These are phyloP conservation scores for Dendrolimus houi DNA, from an alignment of 2,888 invertebrate genomes.

Conservation along the genomic window DNA sequence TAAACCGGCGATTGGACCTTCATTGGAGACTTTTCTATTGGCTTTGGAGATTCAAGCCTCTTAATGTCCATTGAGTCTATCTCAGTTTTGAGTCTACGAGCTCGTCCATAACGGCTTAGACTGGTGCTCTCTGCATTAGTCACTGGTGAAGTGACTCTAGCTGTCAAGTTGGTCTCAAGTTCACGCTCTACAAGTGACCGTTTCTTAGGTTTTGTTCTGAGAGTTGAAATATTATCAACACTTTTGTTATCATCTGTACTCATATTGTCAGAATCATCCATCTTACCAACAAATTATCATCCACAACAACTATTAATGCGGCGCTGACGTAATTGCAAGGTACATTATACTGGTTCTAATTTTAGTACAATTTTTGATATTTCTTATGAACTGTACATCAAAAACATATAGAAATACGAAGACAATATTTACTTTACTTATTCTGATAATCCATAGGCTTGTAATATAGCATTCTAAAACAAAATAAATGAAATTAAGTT, in stretches of 20 bases:
- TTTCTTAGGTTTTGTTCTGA: constrained; percentile 52
- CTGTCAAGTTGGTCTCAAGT: constrained; percentile 59
- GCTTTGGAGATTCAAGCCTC: constrained; percentile 17
- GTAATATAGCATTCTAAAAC: constrained; percentile 47
- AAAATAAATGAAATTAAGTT: constrained; percentile 72
- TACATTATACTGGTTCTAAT: background rate
- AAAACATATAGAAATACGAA: background rate
- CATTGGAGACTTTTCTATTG: constrained; percentile 35
- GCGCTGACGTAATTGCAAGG: constrained; percentile 30
- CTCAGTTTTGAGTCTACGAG: constrained; percentile 69
- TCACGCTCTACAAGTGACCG: constrained; percentile 59
- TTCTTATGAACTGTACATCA: too few relatives aligned
- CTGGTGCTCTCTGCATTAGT: constrained; percentile 32
- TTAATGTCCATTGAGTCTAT: constrained; percentile 53
- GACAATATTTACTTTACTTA: background rate
- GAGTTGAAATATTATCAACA: constrained; percentile 21
- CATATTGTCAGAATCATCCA: constrained; percentile 59
- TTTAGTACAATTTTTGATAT: too few relatives aligned
- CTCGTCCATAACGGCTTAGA: constrained; percentile 78
- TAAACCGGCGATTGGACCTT: constrained; percentile 40
- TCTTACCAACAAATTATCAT: constrained; percentile 18
- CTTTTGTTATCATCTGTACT: constrained; percentile 38
- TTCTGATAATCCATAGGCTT: constrained; percentile 1
- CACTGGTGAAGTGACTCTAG: constrained; percentile 51
- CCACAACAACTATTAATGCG: constrained; percentile 15